Evolutionary conservation across 2,797 vertebrate species (phyloP).

Genomic region (Gambelia wislizenii): DNA sequence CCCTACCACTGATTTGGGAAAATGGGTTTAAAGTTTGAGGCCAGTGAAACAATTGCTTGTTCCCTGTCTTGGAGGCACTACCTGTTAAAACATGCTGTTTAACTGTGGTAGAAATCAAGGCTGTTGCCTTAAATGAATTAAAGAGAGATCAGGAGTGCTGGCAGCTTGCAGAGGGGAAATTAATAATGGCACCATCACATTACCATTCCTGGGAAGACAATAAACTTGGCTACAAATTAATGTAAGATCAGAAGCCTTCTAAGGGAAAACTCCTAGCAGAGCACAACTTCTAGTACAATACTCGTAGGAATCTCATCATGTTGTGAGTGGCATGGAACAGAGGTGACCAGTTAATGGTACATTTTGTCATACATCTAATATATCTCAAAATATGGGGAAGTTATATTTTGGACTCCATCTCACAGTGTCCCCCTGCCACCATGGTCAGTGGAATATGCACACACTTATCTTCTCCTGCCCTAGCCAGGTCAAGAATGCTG

Average conservation of each 20-base stretch:
- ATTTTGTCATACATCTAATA: not conserved
- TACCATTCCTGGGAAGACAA: not conserved
- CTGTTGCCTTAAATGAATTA: slow-evolving; percentile 8
- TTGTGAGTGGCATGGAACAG: not conserved
- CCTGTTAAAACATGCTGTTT: slow-evolving; percentile 22
- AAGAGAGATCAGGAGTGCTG: not conserved
- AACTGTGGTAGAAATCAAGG: slow-evolving; percentile 11
- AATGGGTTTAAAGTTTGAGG: not conserved
- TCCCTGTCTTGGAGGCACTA: not conserved
- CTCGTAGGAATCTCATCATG: not conserved
- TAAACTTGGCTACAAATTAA: slow-evolving; percentile 25
- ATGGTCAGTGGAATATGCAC: no score
- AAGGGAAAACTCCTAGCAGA: not conserved
- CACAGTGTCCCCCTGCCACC: no score
- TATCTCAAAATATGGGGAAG: no score
- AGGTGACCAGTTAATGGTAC: not conserved
- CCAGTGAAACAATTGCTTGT: not conserved
- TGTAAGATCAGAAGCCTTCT: not conserved
- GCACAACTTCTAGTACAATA: not conserved
- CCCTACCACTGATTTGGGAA: not conserved
- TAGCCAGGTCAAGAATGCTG: no score
- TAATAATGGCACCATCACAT: not conserved
- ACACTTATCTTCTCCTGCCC: no score
- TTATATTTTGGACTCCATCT: no score
- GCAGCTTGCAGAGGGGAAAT: slow-evolving; percentile 3